phyloP scores from a whole-genome alignment of 2,888 invertebrate genomes.

The Hyalella azteca region DNA sequence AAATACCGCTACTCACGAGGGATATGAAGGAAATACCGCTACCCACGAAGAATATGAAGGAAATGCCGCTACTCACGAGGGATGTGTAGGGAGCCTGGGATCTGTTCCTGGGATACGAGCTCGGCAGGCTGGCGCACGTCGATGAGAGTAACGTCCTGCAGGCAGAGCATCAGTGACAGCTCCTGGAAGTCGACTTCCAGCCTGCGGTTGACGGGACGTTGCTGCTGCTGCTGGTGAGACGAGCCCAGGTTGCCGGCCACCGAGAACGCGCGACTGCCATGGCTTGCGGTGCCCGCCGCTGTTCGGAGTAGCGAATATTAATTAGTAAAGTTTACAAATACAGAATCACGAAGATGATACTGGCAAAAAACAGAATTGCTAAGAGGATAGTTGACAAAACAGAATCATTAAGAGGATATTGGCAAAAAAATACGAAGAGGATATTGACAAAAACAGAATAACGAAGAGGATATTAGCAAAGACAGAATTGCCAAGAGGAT shows the following conservation, averaged over 20 bases:
- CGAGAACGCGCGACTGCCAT: conserved; percentile 19
- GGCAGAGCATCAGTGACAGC: conserved; percentile 44
- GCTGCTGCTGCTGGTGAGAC: neutral
- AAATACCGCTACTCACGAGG: too few relatives aligned
- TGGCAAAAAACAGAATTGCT: too few relatives aligned
- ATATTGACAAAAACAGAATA: too few relatives aligned
- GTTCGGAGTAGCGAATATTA: neutral
- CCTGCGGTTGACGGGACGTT: neutral
- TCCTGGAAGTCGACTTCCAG: conserved; percentile 51
- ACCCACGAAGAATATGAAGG: neutral
- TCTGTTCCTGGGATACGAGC: conserved; percentile 44
- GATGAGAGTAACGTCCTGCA: conserved; percentile 53
- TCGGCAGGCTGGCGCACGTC: conserved; percentile 49
- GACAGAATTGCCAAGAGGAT: too few relatives aligned
- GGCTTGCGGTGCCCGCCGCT: conserved; percentile 27
- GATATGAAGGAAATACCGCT: too few relatives aligned
- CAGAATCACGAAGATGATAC: too few relatives aligned
- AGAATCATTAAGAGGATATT: too few relatives aligned
- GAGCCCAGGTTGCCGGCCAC: neutral
- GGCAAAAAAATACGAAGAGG: too few relatives aligned
- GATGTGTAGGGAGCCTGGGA: conserved; percentile 54
- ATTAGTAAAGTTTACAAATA: too few relatives aligned
- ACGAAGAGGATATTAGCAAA: too few relatives aligned
- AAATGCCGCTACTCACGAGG: conserved; percentile 49
- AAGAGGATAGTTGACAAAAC: too few relatives aligned